phyloP scores from a whole-genome alignment of 2,797 vertebrate genomes.

The Macropodus opercularis region DNA sequence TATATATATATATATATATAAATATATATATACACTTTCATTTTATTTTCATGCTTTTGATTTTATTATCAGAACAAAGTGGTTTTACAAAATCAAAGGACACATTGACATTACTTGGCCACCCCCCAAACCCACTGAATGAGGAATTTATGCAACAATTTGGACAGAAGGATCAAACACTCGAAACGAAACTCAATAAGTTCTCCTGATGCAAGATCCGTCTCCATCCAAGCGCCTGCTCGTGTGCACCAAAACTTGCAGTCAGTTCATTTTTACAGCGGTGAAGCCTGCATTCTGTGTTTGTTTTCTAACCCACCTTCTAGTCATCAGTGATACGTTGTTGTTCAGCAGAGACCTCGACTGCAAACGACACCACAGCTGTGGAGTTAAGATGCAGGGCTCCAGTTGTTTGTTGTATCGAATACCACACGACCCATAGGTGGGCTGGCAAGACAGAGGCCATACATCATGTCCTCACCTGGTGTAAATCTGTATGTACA shows the following conservation, averaged over 20 bases:
- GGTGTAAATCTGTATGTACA: conserved; percentile 80
- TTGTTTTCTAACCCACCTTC: conserved; percentile 20
- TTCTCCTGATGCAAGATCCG: conserved; percentile 6
- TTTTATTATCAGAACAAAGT: conserved; percentile 80
- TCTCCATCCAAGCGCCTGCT: conserved; percentile 30
- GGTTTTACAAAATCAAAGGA: conserved; percentile 69
- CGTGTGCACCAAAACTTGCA: conserved; percentile 39
- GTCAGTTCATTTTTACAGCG: conserved; percentile 42
- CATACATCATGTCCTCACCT: conserved; percentile 57
- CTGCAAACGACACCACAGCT: conserved; percentile 12
- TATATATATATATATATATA: conserved; percentile 58
- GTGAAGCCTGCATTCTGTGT: conserved; percentile 15
- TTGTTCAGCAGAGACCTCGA: background rate
- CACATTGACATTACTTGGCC: conserved; percentile 10
- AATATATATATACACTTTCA: conserved; percentile 82
- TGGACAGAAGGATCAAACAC: background rate
- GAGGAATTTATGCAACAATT: conserved; percentile 23
- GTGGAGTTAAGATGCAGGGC: conserved; percentile 32
- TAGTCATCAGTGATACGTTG: conserved; percentile 17
- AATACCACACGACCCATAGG: conserved; percentile 35
- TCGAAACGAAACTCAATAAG: conserved; percentile 11
- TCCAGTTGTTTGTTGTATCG: conserved; percentile 41
- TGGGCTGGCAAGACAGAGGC: conserved; percentile 32
- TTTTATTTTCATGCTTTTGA: conserved; percentile 84
- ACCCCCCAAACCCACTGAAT: conserved; percentile 1